Evolutionary conservation across 1,140 invertebrate species (phyloP), one percentile per base, ranked within the genome.

Genomic region (Dinothrombium tinctorium): DNA sequence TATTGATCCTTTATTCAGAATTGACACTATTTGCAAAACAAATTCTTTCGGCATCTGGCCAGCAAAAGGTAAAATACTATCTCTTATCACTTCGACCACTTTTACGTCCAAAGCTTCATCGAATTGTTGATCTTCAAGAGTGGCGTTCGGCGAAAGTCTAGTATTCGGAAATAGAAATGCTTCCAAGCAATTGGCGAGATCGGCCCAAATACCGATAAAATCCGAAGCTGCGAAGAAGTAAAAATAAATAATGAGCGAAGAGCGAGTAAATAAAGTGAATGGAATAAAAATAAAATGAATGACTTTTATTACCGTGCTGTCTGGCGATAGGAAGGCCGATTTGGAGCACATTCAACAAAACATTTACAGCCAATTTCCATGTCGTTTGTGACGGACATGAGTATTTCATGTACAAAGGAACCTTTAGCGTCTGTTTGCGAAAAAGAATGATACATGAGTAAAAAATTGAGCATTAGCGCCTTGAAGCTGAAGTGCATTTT

Each of bases 1-100:
- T 53, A 92, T 83, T 11, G 87, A 89, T 0, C 86, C 89, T 53
- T 76, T 75, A 56, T 92, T 90, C 17, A 95, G 65, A 28, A 95
- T 67, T 50, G 81, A 73, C 42, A 95, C 80, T 33, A 87, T 70
- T 54, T 74, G 68, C 48, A 81, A 66, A 43, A 89, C 73, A 58
- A 89, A 89, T 47, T 81, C 74, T 55, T 74, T 71, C 15, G 83
- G 82, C 53, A 86, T 69, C 42, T 67, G 64, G 49, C 66, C 63
- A 2, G 80, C 75, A 58, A 74, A 72, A 3, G 83, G 78, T 43
- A 90, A 57, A 41, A 90, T 76, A 63, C 86, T 76, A 45, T 77
- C 75, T 42, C 80, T 62, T 20, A 90, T 62, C 42, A 89, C 57
- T 52, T 83, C 74, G 48, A 90, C 77, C 49, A 66, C 61, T 53